Evolutionary conservation across 2,797 vertebrate genomes (phyloP).

Genomic region (Intellagama lesueurii): DNA sequence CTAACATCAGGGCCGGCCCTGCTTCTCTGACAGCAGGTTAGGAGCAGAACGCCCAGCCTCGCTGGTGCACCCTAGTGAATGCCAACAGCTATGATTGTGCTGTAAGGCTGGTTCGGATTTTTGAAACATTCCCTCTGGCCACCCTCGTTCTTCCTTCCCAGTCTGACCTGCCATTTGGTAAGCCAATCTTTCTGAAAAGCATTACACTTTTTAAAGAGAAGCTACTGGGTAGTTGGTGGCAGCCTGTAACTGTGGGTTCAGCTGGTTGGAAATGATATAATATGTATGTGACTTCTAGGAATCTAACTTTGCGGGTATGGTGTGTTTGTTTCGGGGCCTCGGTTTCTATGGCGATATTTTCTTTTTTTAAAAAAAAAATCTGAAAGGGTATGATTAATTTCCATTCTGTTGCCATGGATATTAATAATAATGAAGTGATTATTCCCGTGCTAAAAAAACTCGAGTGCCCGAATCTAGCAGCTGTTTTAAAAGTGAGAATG

Average conservation of each 20-base stretch:
- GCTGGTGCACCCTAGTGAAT: too few relatives aligned
- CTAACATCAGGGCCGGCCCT: background rate
- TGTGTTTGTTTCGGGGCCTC: slow-evolving; percentile 70
- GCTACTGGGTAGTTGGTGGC: slow-evolving; percentile 29
- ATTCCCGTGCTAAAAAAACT: slow-evolving; percentile 63
- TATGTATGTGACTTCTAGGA: slow-evolving; percentile 68
- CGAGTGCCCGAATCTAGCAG: slow-evolving; percentile 54
- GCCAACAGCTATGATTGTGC: background rate
- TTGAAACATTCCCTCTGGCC: background rate
- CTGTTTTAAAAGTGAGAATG: slow-evolving; percentile 49
- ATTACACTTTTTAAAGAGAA: background rate
- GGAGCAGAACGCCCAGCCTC: background rate
- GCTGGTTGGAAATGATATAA: slow-evolving; percentile 48
- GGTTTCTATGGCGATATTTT: slow-evolving; percentile 67
- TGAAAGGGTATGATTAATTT: slow-evolving; percentile 72
- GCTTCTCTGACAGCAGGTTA: background rate
- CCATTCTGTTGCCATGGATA: slow-evolving; percentile 76
- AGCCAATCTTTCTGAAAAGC: background rate
- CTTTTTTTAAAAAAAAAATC: slow-evolving; percentile 25
- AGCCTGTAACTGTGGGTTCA: slow-evolving; percentile 4
- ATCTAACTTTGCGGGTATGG: slow-evolving; percentile 59
- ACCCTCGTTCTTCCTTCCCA: background rate
- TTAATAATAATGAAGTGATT: slow-evolving; percentile 79
- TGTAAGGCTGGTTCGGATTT: background rate
- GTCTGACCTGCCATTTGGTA: background rate